phyloP scores from a whole-genome alignment of 1,140 invertebrate genomes.

The Drosophila serrata region DNA sequence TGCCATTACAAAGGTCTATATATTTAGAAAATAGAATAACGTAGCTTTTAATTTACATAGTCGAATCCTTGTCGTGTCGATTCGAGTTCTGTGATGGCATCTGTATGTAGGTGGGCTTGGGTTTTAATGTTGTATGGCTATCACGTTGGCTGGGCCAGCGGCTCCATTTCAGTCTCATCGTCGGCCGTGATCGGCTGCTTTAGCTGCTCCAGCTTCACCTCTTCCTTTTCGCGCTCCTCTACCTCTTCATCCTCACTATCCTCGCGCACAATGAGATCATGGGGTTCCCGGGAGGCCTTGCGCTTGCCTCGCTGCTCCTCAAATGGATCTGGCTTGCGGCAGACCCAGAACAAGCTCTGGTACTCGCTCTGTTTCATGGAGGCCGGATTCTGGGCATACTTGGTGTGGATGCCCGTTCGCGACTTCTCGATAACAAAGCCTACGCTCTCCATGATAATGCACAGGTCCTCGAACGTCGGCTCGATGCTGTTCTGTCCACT shows the following conservation, averaged over 20 bases:
- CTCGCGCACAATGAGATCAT: slow-evolving; percentile 61
- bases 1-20: neutral
- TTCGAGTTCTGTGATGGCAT: slow-evolving; percentile 36
- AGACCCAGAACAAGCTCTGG: slow-evolving; percentile 81
- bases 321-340: slow-evolving; percentile 64
- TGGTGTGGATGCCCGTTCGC: slow-evolving; percentile 91
- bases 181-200: neutral
- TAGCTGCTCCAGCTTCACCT: neutral
- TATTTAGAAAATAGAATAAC: neutral
- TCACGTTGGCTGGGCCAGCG: slow-evolving; percentile 34
- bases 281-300: slow-evolving; percentile 51
- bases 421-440: slow-evolving; percentile 94
- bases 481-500: slow-evolving; percentile 96
- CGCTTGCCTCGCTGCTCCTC: slow-evolving; percentile 30
- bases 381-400: slow-evolving; percentile 95
- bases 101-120: slow-evolving; percentile 31
- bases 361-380: slow-evolving; percentile 91
- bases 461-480: slow-evolving; percentile 94
- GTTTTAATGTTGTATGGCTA: slow-evolving; percentile 11
- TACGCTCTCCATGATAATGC: slow-evolving; percentile 92
- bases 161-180: slow-evolving; percentile 32
- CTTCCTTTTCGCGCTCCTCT: neutral
- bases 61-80: neutral
- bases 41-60: neutral
- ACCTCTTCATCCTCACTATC: slow-evolving; percentile 25